Percentiles rank a stretch among this genome's conserved stretches.
These are phyloP conservation scores for Oreotrochilus melanogaster DNA, from an alignment of 2,113 vertebrate species.

Conservation along the genomic window DNA sequence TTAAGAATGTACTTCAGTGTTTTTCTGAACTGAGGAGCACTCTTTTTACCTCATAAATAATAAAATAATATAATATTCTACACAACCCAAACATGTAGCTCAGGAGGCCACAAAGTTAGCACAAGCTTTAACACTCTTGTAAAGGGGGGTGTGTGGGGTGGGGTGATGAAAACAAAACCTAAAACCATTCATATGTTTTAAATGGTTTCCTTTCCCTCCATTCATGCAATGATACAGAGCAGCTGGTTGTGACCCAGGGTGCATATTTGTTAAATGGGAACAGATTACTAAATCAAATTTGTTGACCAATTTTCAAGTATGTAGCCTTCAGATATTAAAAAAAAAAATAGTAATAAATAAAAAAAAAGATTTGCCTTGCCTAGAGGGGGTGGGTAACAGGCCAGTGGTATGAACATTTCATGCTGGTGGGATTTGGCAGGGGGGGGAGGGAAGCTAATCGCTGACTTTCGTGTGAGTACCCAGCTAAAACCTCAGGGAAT, in stretches of 20 bases:
- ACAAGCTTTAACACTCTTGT: conserved; percentile 44
- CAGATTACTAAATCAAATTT: conserved; percentile 72
- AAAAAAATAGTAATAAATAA: neutral
- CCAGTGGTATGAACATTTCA: conserved; percentile 27
- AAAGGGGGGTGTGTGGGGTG: neutral
- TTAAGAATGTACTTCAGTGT: neutral
- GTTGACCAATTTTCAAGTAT: conserved; percentile 69
- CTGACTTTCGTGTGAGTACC: conserved; percentile 80
- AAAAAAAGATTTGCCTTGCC: neutral
- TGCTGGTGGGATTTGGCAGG: conserved; percentile 56
- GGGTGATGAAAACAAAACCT: conserved; percentile 18
- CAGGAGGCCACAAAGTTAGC: conserved; percentile 44
- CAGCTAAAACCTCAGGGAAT: conserved; percentile 84
- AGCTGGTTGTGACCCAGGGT: conserved; percentile 68
- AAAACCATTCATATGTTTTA: conserved; percentile 50
- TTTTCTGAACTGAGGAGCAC: neutral
- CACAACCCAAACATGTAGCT: neutral
- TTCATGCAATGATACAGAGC: conserved; percentile 66
- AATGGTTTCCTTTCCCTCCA: neutral
- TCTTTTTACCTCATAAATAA: neutral
- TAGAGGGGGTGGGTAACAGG: conserved; percentile 14
- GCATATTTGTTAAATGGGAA: conserved; percentile 72
- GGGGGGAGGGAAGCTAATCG: conserved; percentile 61
- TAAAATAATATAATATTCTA: neutral
- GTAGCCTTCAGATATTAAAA: conserved; percentile 49